Base-by-base conservation (phyloP, 2,888 invertebrate genomes). In the Eurytoma californica region DNA sequence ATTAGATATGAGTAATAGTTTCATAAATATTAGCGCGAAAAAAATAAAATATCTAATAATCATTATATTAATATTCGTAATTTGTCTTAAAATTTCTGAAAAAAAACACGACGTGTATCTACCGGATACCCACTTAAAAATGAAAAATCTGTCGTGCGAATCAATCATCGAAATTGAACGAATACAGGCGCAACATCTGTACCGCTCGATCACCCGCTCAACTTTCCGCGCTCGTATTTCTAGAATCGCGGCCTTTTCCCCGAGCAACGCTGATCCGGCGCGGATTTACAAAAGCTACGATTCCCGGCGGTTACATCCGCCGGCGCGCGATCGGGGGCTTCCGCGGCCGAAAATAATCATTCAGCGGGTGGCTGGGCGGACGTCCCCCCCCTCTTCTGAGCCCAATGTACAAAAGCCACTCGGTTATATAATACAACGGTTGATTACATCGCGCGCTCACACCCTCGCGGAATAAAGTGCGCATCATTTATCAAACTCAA, bases 401-500 rank as follows among this genome's bases (percentile, higher is more conserved):
- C n/a, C 47, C 30, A 7, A 72, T 72, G 53, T 47, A 74, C 77
- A 77, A 81, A 86, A 87, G 86, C 85, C 87, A 86, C 86, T 85
- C 85, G 84, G 86, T 86, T 87, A 86, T 87, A 88, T 87, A 87
- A 88, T 86, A 87, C 86, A 87, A 87, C 86, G 88, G 84, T 86
- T 88, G 88, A 88, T 88, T 87, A 87, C 87, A 86, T 85, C 86
- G 68, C 63, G 67, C 63, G 77, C 84, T 85, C 86, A 83, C 87
- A 86, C 84, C 84, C 85, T 82, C 79, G 82, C 79, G 73, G 79
- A 86, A 86, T 86, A 84, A 85, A 87, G 84, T 83, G 77, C 82
- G 83, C 84, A 83, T 88, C 88, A 88, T 88, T 88, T 87, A 88
- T 88, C 88, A 88, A 88, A 86, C 86, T 84, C 83, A 83, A n/a